Evolutionary conservation across 1,140 invertebrate species (phyloP).

Genomic region (Leguminivora glycinivorella): DNA sequence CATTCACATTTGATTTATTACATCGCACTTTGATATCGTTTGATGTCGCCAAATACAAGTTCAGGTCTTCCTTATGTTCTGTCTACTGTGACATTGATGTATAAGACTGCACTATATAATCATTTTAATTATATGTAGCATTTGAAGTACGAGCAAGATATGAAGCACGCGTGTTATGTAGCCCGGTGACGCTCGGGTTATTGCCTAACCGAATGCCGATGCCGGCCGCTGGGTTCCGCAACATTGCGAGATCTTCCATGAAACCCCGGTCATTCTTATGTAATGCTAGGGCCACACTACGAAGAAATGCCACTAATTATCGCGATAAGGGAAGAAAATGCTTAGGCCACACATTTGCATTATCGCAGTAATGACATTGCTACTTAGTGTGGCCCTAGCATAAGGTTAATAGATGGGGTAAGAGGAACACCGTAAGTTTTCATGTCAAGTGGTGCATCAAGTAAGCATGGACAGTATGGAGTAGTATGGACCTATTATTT

Average conservation of each 20-base stretch:
- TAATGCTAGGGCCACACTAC: too few species aligned
- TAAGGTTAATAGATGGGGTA: too few species aligned
- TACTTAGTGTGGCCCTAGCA: too few species aligned
- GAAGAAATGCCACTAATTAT: too few species aligned
- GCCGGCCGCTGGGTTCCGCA: not conserved
- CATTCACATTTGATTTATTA: not conserved
- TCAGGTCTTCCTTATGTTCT: not conserved
- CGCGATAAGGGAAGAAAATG: too few species aligned
- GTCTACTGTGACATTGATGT: conserved; percentile 3
- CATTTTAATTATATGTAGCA: not conserved
- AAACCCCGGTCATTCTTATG: too few species aligned
- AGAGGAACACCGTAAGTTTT: too few species aligned
- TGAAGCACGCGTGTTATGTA: not conserved
- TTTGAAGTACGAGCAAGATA: not conserved
- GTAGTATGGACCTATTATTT: too few species aligned
- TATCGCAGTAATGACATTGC: too few species aligned
- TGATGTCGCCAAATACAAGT: not conserved
- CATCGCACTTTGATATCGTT: not conserved
- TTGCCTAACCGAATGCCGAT: not conserved
- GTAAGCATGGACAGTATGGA: too few species aligned
- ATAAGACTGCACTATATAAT: not conserved
- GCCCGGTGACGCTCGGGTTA: not conserved
- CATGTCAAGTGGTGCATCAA: too few species aligned
- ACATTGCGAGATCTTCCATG: not conserved
- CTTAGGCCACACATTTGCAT: too few species aligned